Evolutionary conservation across 2,797 vertebrate species (phyloP).

Genomic region (Naso thynnoides): DNA sequence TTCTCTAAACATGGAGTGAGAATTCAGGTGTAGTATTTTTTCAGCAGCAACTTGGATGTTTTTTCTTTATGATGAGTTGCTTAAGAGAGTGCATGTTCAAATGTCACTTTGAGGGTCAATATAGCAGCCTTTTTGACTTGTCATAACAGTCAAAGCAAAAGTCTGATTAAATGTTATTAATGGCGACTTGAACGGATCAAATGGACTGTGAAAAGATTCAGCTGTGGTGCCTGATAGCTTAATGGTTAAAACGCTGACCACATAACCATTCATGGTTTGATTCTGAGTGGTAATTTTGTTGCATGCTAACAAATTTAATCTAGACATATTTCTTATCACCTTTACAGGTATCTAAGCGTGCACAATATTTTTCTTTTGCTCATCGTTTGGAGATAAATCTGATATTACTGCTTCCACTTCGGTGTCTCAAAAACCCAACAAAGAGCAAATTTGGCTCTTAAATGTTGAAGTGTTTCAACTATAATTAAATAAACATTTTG

Average conservation of each 20-base stretch:
- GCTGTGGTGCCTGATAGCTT: neutral
- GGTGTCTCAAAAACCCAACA: neutral
- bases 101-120: neutral
- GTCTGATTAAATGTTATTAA: slow-evolving; percentile 11
- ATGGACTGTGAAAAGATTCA: neutral
- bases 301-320: neutral
- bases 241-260: neutral
- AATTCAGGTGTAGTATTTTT: too few species aligned
- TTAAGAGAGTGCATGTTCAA: neutral
- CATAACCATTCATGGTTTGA: neutral
- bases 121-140: slow-evolving; percentile 22
- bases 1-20: too few species aligned
- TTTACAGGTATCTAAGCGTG: neutral
- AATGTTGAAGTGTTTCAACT: neutral
- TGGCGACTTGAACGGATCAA: neutral
- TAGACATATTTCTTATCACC: neutral
- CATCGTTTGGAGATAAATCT: neutral
- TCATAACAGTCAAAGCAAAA: neutral
- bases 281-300: slow-evolving; percentile 7
- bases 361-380: neutral
- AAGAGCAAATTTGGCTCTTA: neutral
- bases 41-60: too few species aligned
- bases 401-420: neutral
- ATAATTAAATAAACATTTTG: neutral
- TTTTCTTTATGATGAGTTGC: neutral